A percentile compares a stretch with the other conserved stretches of the same genome.
Evolutionary conservation across 2,113 vertebrate genomes (phyloP).

Genomic region (Choloepus hoffmanni): DNA sequence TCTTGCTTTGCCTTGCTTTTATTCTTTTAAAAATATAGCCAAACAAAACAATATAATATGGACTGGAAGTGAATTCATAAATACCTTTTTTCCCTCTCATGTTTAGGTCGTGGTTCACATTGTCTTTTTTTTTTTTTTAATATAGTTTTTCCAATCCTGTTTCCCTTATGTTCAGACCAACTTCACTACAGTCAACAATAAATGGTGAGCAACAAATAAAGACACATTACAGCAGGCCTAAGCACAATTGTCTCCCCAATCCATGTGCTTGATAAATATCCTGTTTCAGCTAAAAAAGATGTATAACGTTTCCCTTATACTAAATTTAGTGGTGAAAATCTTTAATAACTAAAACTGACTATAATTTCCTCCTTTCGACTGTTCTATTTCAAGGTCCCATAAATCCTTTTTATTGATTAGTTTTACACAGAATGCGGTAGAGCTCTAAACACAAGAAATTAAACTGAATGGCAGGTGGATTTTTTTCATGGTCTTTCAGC

Average conservation of each 20-base stretch:
- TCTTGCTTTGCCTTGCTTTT: not conserved
- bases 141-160: slow-evolving; percentile 58
- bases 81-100: not conserved
- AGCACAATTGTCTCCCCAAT: slow-evolving; percentile 82
- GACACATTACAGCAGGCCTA: slow-evolving; percentile 80
- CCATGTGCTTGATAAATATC: slow-evolving; percentile 83
- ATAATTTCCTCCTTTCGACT: slow-evolving; percentile 86
- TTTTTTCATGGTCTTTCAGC: slow-evolving; percentile 77
- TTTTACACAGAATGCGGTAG: slow-evolving; percentile 82
- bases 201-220: slow-evolving; percentile 85
- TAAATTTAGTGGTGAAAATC: slow-evolving; percentile 87
- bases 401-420: slow-evolving; percentile 88
- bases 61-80: not conserved
- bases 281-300: slow-evolving; percentile 84
- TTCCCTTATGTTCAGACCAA: slow-evolving; percentile 56
- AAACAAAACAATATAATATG: not conserved
- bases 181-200: slow-evolving; percentile 78
- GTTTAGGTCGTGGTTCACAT: not conserved
- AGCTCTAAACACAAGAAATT: slow-evolving; percentile 87
- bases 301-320: slow-evolving; percentile 84
- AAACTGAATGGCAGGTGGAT: slow-evolving; percentile 84
- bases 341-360: slow-evolving; percentile 88
- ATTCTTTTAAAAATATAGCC: not conserved
- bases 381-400: slow-evolving; percentile 86
- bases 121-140: not conserved